Base-by-base conservation (phyloP, 2,113 vertebrate genomes). In the Prochilodus magdalenae region DNA sequence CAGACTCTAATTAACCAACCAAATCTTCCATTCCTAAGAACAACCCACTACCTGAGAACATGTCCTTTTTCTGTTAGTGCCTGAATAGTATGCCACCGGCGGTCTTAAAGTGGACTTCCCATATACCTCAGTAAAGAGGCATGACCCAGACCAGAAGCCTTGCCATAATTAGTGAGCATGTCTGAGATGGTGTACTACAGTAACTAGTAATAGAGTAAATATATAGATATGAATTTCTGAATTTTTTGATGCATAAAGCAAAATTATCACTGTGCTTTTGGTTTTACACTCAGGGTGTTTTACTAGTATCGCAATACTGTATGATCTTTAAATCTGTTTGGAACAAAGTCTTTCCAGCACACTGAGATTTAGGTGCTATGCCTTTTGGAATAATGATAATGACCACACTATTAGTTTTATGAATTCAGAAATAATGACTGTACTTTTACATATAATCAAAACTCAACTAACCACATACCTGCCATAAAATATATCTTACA, bases 111-210 rank as follows among this genome's bases (percentile, higher is more conserved):
- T 47, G 24, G 16, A 24, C 59, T 26, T 80, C 53, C 24, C 60
- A 59, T 33, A 57, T 73, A 80, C 70, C 70, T 73, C 70, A 65
- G 40, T 80, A 36, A 63, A 53, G 14, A 80, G 51, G 70, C n/a
- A 59, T 65, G 26, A 65, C 44, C 22, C 47, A 65, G 70, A 80
- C 60, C 53, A 53, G 53, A 26, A 0, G 2, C 65, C 27, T 30
- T n/a, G 20, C 22, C 15, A 65, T 73, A 51, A 26, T 27, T 53
- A 73, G 40, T 40, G 24, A 69, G 11, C 33, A 70, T 79, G 63
- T 8, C 47, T 51, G 55, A 55, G 22, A 59, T 59, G 22, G 14
- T 12, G 14, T 49, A 49, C 13, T 49, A 59, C 5, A 59, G 10
- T 16, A 2, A 59, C 55, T 59, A 11, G 6, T 10, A 59, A 0